phyloP scores from a whole-genome alignment of 2,888 invertebrate species.

The Teleiodes luculella region DNA sequence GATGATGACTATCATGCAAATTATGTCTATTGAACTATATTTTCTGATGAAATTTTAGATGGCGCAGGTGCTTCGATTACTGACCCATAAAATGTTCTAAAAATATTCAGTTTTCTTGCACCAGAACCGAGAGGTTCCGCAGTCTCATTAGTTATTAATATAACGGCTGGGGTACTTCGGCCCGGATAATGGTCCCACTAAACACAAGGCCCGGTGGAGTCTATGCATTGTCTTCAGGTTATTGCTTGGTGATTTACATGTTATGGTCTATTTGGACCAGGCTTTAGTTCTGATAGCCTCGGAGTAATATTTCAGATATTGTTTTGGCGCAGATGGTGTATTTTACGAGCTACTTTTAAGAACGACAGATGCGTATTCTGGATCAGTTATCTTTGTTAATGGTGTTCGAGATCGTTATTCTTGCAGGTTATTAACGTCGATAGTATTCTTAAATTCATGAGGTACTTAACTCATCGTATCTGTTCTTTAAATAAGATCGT shows the following conservation, averaged over 20 bases:
- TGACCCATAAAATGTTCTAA: neutral
- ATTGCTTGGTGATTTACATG: slow-evolving; percentile 24
- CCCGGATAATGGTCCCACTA: slow-evolving; percentile 33
- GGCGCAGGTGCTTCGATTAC: neutral
- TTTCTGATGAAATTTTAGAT: neutral
- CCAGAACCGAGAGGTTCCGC: slow-evolving; percentile 21
- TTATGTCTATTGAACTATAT: neutral
- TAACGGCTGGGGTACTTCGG: slow-evolving; percentile 29
- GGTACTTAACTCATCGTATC: too few relatives aligned
- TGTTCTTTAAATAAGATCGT: too few relatives aligned
- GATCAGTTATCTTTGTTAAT: neutral
- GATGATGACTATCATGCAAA: too few relatives aligned
- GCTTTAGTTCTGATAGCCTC: slow-evolving; percentile 4
- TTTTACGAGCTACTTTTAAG: neutral
- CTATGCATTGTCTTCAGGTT: slow-evolving; percentile 17
- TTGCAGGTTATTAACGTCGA: too few relatives aligned
- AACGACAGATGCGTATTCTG: neutral
- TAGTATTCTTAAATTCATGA: too few relatives aligned
- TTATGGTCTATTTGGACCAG: slow-evolving; percentile 19
- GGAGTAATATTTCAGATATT: neutral
- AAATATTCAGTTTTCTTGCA: slow-evolving; percentile 16
- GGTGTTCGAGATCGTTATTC: neutral
- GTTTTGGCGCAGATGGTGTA: slow-evolving; percentile 13
- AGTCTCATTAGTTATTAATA: slow-evolving; percentile 39
- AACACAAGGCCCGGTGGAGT: slow-evolving; percentile 28